A percentile compares a stretch with the other conserved stretches of the same genome.
These are phyloP conservation scores for Ochlodes sylvanus DNA, from an alignment of 2,888 invertebrate species.

Conservation along the genomic window DNA sequence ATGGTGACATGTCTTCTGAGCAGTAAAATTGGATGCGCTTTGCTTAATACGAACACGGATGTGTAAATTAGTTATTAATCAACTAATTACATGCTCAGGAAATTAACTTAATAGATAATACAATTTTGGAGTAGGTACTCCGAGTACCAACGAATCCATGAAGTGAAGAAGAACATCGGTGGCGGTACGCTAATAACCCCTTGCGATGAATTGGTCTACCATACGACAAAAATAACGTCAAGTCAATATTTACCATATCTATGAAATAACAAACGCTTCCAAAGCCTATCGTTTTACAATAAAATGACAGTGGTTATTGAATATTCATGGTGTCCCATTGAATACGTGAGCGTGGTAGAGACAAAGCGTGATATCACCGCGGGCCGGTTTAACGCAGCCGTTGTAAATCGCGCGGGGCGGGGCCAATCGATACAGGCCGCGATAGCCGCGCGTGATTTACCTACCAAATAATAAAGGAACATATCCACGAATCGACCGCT, in stretches of 20 bases:
- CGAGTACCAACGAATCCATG: too few species aligned
- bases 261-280: conserved; percentile 13
- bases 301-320: conserved; percentile 40
- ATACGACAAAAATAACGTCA: too few species aligned
- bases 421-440: conserved; percentile 57
- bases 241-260: background rate
- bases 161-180: too few species aligned
- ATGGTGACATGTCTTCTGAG: background rate
- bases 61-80: background rate
- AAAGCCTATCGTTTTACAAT: conserved; percentile 22
- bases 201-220: too few species aligned
- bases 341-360: conserved; percentile 45
- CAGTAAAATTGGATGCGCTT: background rate
- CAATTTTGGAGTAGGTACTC: too few species aligned
- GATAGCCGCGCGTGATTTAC: conserved; percentile 72
- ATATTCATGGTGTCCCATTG: conserved; percentile 48
- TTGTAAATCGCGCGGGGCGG: conserved; percentile 65
- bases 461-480: conserved; percentile 69
- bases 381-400: conserved; percentile 64
- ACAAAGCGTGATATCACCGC: conserved; percentile 60
- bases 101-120: too few species aligned
- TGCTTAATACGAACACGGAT: background rate
- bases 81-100: too few species aligned
- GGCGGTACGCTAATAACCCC: too few species aligned
- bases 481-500: conserved; percentile 66